These are phyloP conservation scores for Sitodiplosis mosellana DNA, from an alignment of 1,140 invertebrate species.

Conservation along the genomic window DNA sequence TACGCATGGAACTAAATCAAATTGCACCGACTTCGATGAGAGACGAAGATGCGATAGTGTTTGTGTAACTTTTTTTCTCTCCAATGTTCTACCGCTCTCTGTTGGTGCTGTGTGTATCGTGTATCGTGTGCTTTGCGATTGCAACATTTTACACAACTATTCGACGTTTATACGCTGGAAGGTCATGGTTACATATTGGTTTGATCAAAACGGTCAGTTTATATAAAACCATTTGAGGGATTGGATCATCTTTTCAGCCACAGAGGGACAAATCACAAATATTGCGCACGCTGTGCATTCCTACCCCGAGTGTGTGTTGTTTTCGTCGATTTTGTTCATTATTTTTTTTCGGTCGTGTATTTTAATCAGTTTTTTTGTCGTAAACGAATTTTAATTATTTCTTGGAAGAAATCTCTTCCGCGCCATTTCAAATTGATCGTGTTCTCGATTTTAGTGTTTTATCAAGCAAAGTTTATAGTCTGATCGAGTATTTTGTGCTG, in stretches of 20 bases:
- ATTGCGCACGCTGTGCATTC: background rate
- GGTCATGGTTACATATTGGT: constrained; percentile 18
- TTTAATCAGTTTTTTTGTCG: background rate
- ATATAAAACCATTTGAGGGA: constrained; percentile 17
- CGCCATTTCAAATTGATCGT: too few species aligned
- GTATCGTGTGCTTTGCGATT: too few species aligned
- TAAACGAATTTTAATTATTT: background rate
- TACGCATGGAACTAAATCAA: too few species aligned
- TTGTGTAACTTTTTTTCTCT: too few species aligned
- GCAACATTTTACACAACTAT: too few species aligned
- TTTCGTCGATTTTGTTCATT: background rate
- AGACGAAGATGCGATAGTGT: too few species aligned
- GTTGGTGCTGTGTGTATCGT: too few species aligned
- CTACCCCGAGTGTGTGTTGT: background rate
- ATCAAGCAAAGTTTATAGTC: background rate
- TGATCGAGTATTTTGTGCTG: background rate
- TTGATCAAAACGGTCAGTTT: constrained; percentile 16
- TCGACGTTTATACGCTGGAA: constrained; percentile 9
- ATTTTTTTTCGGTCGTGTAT: background rate
- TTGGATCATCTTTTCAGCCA: constrained; percentile 9
- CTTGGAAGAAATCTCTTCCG: background rate
- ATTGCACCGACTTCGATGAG: too few species aligned
- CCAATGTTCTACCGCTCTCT: too few species aligned
- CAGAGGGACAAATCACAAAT: background rate
- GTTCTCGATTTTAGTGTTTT: background rate